These are phyloP conservation scores for Colletes collaris DNA, from an alignment of 2,888 invertebrate genomes.

Conservation along the genomic window DNA sequence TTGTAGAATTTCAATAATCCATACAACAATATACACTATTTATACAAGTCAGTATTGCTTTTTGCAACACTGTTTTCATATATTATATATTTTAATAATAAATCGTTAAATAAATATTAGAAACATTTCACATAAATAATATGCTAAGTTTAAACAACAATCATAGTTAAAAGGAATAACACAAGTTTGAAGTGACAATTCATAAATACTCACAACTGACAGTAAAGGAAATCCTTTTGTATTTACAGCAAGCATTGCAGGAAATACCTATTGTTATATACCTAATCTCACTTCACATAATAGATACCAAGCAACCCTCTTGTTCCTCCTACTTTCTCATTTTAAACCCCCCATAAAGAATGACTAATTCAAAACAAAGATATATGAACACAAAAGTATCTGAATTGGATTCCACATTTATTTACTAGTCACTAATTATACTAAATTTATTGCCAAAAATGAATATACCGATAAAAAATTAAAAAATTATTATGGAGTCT, in stretches of 20 bases:
- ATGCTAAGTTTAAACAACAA: slow-evolving; percentile 2
- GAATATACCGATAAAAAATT: too few relatives aligned
- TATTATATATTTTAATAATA: neutral
- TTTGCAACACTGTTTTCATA: too few relatives aligned
- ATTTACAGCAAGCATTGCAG: slow-evolving; percentile 5
- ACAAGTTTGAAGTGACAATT: slow-evolving; percentile 22
- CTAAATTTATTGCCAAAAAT: too few relatives aligned
- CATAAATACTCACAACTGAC: slow-evolving; percentile 3
- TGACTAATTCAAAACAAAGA: slow-evolving; percentile 11
- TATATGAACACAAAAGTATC: neutral
- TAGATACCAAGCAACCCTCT: slow-evolving; percentile 16
- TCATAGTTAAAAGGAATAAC: slow-evolving; percentile 3
- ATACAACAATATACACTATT: too few relatives aligned
- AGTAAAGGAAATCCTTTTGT: slow-evolving; percentile 24
- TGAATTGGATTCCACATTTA: neutral
- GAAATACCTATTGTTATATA: slow-evolving; percentile 39
- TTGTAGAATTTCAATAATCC: too few relatives aligned
- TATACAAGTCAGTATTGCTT: too few relatives aligned
- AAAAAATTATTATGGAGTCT: too few relatives aligned
- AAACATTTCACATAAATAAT: neutral
- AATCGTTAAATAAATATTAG: slow-evolving; percentile 6
- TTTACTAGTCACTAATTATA: neutral
- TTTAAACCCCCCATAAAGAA: slow-evolving; percentile 20
- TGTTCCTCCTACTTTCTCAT: neutral
- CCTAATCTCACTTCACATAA: slow-evolving; percentile 35